Evolutionary conservation across 2,113 vertebrate species (phyloP).

Genomic region (Syrmaticus mikado): DNA sequence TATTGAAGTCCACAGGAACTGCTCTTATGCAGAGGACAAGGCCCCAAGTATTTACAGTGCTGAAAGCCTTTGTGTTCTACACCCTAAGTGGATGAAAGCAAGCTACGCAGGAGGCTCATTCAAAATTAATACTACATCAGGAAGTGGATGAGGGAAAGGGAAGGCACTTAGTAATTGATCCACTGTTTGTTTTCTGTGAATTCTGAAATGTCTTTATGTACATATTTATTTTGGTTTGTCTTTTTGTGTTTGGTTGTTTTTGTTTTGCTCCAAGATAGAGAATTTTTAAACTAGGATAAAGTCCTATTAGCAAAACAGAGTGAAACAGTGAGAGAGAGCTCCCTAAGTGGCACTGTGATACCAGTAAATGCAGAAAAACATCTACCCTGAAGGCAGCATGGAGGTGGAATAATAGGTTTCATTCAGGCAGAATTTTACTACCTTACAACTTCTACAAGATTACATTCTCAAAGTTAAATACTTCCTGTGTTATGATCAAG

Average conservation of each 20-base stretch:
- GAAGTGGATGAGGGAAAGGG: background rate
- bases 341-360: background rate
- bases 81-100: background rate
- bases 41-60: background rate
- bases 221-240: background rate
- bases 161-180: constrained; percentile 42
- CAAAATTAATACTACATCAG: constrained; percentile 57
- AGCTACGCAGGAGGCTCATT: constrained; percentile 16
- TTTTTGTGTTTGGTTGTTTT: background rate
- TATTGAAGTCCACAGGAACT: constrained; percentile 34
- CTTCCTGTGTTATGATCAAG: background rate
- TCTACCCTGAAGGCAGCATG: background rate
- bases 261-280: background rate
- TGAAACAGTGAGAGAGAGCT: background rate
- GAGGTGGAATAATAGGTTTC: background rate
- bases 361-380: background rate
- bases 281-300: background rate
- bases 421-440: background rate
- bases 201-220: background rate
- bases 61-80: constrained; percentile 20
- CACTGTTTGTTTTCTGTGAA: background rate
- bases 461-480: background rate
- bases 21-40: background rate
- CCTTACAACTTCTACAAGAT: background rate
- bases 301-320: background rate